phyloP scores from a whole-genome alignment of 2,797 vertebrate species.

The Lepilemur ruficaudatus region DNA sequence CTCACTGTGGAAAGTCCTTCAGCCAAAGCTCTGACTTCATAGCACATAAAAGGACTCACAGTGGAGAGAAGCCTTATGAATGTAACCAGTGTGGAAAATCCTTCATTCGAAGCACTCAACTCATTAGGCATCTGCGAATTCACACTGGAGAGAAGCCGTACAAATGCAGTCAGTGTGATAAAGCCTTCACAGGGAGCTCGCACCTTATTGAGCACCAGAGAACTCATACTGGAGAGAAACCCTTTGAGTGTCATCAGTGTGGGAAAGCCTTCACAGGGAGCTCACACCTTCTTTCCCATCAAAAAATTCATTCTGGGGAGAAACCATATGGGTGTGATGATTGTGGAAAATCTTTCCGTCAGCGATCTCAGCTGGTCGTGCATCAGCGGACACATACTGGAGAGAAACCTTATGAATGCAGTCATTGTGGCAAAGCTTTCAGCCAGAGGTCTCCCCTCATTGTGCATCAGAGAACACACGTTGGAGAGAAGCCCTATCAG shows the following conservation, averaged over 20 bases:
- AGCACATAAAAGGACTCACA: background rate
- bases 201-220: slow-evolving; percentile 23
- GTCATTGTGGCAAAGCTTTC: slow-evolving; percentile 7
- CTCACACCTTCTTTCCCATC: background rate
- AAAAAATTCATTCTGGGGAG: background rate
- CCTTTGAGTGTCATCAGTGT: background rate
- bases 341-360: background rate
- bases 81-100: slow-evolving; percentile 8
- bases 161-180: slow-evolving; percentile 1
- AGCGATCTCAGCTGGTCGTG: background rate
- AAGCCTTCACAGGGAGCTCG: background rate
- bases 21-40: background rate
- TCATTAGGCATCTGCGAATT: background rate
- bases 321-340: background rate
- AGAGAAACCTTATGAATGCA: background rate
- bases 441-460: background rate
- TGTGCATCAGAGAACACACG: background rate
- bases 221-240: slow-evolving; percentile 52
- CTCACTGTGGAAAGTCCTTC: slow-evolving; percentile 4
- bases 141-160: background rate
- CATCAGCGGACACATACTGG: background rate
- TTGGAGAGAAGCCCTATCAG: background rate
- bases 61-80: slow-evolving; percentile 1
- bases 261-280: background rate
- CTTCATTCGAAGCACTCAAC: background rate